Percentiles rank a stretch among this genome's conserved stretches.
Evolutionary conservation across 1,140 invertebrate genomes (phyloP).

Genomic region (Neotoxoptera formosana): DNA sequence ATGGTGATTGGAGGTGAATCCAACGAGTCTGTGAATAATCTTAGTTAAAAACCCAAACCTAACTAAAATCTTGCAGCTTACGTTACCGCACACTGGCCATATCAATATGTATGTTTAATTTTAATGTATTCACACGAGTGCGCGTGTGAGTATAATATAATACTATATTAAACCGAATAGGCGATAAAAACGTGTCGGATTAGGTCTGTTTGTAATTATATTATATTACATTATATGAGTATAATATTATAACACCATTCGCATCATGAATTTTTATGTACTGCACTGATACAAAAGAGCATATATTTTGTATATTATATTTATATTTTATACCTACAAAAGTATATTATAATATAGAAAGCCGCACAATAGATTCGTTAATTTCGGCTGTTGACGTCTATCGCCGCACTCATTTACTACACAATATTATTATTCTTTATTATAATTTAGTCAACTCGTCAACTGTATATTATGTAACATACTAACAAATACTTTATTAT

Average conservation of each 20-base stretch:
- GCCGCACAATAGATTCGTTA: background rate
- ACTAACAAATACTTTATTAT: too few species aligned
- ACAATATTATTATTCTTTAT: background rate
- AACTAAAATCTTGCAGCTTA: background rate
- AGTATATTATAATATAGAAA: too few species aligned
- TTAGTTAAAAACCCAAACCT: background rate
- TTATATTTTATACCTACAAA: too few species aligned
- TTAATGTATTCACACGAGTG: background rate
- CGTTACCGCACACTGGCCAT: background rate
- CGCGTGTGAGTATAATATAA: background rate
- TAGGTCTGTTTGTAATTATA: background rate
- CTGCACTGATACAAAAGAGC: background rate
- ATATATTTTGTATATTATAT: background rate
- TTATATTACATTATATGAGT: too few species aligned
- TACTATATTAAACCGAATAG: background rate
- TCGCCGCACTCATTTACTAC: background rate
- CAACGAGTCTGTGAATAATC: too few species aligned
- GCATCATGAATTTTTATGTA: background rate
- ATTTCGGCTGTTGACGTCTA: background rate
- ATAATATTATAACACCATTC: too few species aligned
- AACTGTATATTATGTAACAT: too few species aligned
- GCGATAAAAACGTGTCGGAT: background rate
- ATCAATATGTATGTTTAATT: background rate
- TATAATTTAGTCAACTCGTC: background rate
- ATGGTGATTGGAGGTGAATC: too few species aligned